Evolutionary conservation across 2,888 invertebrate genomes (phyloP).

Genomic region (Tuta absoluta): DNA sequence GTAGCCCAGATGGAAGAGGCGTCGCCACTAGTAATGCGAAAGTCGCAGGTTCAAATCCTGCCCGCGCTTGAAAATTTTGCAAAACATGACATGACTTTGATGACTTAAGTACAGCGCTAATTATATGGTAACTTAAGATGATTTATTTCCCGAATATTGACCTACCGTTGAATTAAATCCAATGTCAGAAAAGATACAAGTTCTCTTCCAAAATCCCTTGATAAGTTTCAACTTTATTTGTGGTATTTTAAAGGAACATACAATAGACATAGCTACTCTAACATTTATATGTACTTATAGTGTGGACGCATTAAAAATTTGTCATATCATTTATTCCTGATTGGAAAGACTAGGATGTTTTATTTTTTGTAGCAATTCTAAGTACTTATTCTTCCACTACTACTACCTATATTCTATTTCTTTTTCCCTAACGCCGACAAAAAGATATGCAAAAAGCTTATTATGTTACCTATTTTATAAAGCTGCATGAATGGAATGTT

Average conservation of each 20-base stretch:
- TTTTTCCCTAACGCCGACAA: background rate
- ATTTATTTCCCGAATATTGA: background rate
- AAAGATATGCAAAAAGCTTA: background rate
- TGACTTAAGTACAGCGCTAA: too few relatives aligned
- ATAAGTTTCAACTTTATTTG: background rate
- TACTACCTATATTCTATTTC: background rate
- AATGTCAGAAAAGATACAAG: background rate
- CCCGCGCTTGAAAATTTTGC: too few relatives aligned
- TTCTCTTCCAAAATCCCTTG: background rate
- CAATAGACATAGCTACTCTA: background rate
- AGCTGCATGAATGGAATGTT: slow-evolving; percentile 3
- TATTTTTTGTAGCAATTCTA: background rate
- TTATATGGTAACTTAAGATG: background rate
- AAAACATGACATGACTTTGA: too few relatives aligned
- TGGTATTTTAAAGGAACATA: background rate
- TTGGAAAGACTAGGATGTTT: slow-evolving; percentile 21
- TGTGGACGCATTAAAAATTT: slow-evolving; percentile 19
- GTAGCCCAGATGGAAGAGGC: too few relatives aligned
- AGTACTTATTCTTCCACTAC: background rate
- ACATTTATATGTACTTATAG: background rate
- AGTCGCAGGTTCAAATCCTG: too few relatives aligned
- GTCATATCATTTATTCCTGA: slow-evolving; percentile 10
- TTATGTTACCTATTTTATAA: background rate
- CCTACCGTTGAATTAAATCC: background rate
- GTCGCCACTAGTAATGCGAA: too few relatives aligned